Evolutionary conservation across 2,797 vertebrate genomes (phyloP).

Genomic region (Cynodonichthys magdalenae): DNA sequence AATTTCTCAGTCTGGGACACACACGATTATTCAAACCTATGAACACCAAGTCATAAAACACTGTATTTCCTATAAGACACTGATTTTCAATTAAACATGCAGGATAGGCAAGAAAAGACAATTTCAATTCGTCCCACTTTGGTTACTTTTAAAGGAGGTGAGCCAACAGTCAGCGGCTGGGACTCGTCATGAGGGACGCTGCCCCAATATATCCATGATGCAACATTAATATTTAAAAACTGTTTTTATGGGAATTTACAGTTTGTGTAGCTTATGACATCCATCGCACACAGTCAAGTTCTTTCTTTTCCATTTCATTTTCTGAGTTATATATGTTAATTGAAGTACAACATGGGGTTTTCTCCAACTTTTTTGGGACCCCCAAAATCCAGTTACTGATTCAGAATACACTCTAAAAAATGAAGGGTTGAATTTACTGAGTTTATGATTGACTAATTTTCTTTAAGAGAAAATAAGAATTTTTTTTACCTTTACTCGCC

Average conservation of each 20-base stretch:
- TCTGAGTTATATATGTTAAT: neutral
- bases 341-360: too few relatives aligned
- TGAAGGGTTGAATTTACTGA: too few relatives aligned
- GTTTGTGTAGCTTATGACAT: constrained; percentile 39
- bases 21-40: neutral
- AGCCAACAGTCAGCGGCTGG: constrained; percentile 62
- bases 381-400: too few relatives aligned
- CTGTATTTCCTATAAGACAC: constrained; percentile 13
- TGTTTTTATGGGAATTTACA: constrained; percentile 63
- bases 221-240: constrained; percentile 75
- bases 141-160: constrained; percentile 55
- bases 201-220: constrained; percentile 67
- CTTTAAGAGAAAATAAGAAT: too few relatives aligned
- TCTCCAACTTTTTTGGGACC: too few relatives aligned
- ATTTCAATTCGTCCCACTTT: constrained; percentile 46
- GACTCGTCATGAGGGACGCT: constrained; percentile 59
- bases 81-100: constrained; percentile 15
- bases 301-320: neutral
- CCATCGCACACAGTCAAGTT: constrained; percentile 32
- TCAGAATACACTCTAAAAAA: neutral
- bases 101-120: constrained; percentile 17
- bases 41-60: constrained; percentile 16
- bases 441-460: too few relatives aligned
- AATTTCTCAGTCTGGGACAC: neutral
- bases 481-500: too few relatives aligned